Base-by-base conservation (phyloP, 2,113 vertebrate genomes). In the Scalopus aquaticus region DNA sequence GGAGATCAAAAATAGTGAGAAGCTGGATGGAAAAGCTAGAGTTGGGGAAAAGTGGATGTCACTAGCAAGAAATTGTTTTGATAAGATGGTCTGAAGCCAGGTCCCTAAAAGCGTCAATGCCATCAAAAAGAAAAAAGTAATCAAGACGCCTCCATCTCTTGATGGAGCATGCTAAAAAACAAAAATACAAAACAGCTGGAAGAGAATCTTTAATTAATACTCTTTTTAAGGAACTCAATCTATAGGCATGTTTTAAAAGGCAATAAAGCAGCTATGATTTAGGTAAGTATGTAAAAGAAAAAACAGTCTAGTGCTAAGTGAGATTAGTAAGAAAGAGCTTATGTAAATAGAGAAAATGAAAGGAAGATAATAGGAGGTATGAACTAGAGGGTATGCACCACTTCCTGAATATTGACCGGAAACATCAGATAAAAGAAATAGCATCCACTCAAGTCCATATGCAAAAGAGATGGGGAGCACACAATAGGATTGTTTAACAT, bases 141-240 rank as follows among this genome's bases (percentile, higher is more conserved):
- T 62, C 51, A 78, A 4, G 8, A 88, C 69, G 60, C 9, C 32
- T 77, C 16, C 11, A 54, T 60, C 49, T 86, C 87, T 80, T 89
- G 35, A 49, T 1, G 64, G n/a, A 70, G 10, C 5, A 11, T 30
- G 13, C 35, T 90, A 46, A 94, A 88, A n/a, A 91, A 89, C 44
- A 83, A 49, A 82, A 76, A 88, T 83, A 58, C 42, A 24, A 89
- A 92, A 81, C 11, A 72, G 69, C 58, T 15, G 81, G 89, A 49
- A 60, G 54, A 8, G 39, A 95, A 92, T 65, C 74, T 82, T 88
- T 62, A 88, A 98, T 90, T 62, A 88, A 98, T 90, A 84, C 3
- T 49, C 49, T 81, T 91, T 92, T 90, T 42, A 93, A 96, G 5
- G 26, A 42, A 85, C 56, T 86, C 46, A 87, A 73, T 20, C 9